Base-by-base conservation (phyloP, 1,140 invertebrate genomes). In the Chironomus striatipennis region DNA sequence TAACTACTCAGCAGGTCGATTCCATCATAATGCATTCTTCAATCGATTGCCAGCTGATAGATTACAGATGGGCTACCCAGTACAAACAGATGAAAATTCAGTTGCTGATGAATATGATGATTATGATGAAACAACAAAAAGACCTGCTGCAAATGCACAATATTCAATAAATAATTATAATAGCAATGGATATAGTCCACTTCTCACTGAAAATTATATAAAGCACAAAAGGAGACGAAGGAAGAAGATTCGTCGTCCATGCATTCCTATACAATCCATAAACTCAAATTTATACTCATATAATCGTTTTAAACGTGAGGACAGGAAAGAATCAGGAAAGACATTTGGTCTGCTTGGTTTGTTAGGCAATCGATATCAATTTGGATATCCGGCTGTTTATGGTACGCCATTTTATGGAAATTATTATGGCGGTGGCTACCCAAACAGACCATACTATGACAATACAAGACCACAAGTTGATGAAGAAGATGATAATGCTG, bases 231-330 rank as follows among this genome's bases (percentile, higher is more conserved):
- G 20, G 20, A 18, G 17, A 20, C 5, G 65, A 70, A 6, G 65
- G 20, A 70, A 57, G 47, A 57, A 57, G 47, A 57, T 70, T 8
- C n/a, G 18, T 20, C 17, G 65, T 10, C 65, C 65, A 8, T 70
- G 65, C 65, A 70, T 70, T 70, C 65, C 65, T 20, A 70, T 70
- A 20, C 65, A 70, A 20, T 70, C 65, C 18, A 10, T 21, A 18
- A 17, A 17, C 1, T 70, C 65, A 21, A 17, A 18, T 8, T 70
- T 70, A 21, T 70, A 34, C 24, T 34, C 18, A 10, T 8, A 9
- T 20, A 70, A 70, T 70, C 65, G 65, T 10, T 70, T 70, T 5
- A 21, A 21, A 17, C 65, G 65, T 0, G 17, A 70, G 7, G 65
- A 18, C 20, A 2, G 18, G n/a, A 20, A 70, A 7, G 65, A 70